Evolutionary conservation across 1,140 invertebrate species (phyloP).

Genomic region (Rhysida immarginata): DNA sequence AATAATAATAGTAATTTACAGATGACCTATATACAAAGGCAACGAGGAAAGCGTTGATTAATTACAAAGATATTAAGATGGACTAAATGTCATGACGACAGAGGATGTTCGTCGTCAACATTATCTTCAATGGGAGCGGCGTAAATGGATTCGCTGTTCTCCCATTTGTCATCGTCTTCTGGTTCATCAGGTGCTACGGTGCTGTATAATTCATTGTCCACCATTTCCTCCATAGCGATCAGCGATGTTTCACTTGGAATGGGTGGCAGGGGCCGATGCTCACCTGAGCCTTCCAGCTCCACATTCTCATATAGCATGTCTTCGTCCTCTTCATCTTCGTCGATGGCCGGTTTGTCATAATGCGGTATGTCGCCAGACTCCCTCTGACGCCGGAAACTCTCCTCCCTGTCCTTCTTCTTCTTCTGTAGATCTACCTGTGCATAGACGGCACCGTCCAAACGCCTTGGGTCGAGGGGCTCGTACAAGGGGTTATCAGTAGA

Average conservation of each 20-base stretch:
- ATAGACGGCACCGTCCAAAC: conserved; percentile 10
- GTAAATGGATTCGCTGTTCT: conserved; percentile 1
- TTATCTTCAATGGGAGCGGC: too few species aligned
- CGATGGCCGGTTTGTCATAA: too few species aligned
- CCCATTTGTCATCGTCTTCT: background rate
- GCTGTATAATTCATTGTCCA: conserved; percentile 4
- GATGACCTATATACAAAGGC: too few species aligned
- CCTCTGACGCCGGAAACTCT: conserved; percentile 1
- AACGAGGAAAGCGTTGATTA: too few species aligned
- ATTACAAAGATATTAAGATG: too few species aligned
- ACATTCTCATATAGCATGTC: background rate
- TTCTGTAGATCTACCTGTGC: conserved; percentile 14
- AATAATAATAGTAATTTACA: too few species aligned
- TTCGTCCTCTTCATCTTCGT: background rate
- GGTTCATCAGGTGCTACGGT: background rate
- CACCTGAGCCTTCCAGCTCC: background rate
- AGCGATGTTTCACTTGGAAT: conserved; percentile 1
- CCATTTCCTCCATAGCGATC: background rate
- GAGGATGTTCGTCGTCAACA: too few species aligned
- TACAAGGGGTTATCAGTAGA: background rate
- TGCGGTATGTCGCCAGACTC: too few species aligned
- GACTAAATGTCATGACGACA: too few species aligned
- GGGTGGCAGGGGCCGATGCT: background rate
- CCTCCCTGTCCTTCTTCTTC: conserved; percentile 14
- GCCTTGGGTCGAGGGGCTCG: conserved; percentile 3